A percentile compares a stretch with the other conserved stretches of the same genome.
Conservation (phyloP, 2,797 vertebrate species). For the Sebastes jordani region DNA sequence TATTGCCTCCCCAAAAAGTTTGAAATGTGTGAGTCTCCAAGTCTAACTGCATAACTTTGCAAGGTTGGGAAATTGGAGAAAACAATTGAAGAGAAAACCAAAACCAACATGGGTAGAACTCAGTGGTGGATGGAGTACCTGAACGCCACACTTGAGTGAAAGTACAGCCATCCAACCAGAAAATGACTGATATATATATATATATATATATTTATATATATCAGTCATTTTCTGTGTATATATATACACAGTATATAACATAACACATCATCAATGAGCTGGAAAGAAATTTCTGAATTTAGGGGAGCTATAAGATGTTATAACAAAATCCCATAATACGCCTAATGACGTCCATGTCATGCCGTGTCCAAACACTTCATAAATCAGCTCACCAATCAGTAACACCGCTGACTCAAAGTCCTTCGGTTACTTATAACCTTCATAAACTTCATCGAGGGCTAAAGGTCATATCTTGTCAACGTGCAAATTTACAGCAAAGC, state of each 20-base stretch:
- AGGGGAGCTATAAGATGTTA: too few relatives aligned
- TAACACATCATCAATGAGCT: too few relatives aligned
- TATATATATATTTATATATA: too few relatives aligned
- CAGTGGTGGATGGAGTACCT: too few relatives aligned
- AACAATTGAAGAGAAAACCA: neutral
- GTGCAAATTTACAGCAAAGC: slow-evolving; percentile 38
- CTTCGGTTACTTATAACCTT: slow-evolving; percentile 13
- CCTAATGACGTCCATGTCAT: too few relatives aligned
- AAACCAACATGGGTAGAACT: neutral
- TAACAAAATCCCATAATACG: too few relatives aligned
- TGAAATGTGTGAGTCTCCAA: neutral
- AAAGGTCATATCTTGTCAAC: slow-evolving; percentile 37
- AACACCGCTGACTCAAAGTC: slow-evolving; percentile 55
- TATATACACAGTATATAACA: too few relatives aligned
- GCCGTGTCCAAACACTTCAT: neutral
- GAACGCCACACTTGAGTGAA: too few relatives aligned
- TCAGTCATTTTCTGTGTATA: too few relatives aligned
- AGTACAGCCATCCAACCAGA: too few relatives aligned
- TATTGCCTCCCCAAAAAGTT: neutral
- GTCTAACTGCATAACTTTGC: neutral
- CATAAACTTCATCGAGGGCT: slow-evolving; percentile 43
- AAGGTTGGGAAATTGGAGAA: neutral
- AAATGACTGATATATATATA: too few relatives aligned
- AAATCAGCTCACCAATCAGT: slow-evolving; percentile 26
- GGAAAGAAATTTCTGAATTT: too few relatives aligned